Evolutionary conservation across 2,888 invertebrate species (phyloP).

Genomic region (Sussaba pulchella): DNA sequence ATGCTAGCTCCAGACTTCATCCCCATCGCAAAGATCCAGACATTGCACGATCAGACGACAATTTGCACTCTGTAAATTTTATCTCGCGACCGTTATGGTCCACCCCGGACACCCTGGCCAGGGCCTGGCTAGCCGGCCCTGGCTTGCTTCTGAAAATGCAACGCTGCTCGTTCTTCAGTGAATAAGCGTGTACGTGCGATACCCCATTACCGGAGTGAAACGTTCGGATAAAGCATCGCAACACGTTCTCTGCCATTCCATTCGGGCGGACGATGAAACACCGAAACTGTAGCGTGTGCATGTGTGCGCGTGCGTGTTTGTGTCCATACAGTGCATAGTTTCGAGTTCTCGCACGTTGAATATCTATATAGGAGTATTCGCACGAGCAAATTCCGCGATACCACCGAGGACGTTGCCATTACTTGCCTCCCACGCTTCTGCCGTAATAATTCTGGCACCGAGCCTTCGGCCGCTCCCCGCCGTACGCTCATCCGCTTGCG

Average conservation of each 20-base stretch:
- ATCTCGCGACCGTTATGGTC: constrained; percentile 44
- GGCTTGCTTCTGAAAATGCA: constrained; percentile 1
- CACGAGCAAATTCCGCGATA: constrained; percentile 54
- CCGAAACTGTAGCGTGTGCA: not conserved
- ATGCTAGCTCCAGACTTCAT: constrained; percentile 28
- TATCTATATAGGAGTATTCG: constrained; percentile 15
- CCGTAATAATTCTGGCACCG: constrained; percentile 64
- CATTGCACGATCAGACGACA: constrained; percentile 45
- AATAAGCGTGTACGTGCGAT: not conserved
- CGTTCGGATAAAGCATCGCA: constrained; percentile 35
- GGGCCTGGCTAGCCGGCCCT: too few relatives aligned
- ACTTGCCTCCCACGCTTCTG: constrained; percentile 46
- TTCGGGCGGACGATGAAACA: constrained; percentile 32
- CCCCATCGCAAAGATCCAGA: constrained; percentile 37
- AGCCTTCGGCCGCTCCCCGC: constrained; percentile 51
- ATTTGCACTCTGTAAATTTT: constrained; percentile 70
- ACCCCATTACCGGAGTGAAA: constrained; percentile 21
- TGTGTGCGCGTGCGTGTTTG: not conserved
- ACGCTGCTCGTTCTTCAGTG: constrained; percentile 1
- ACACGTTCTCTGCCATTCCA: constrained; percentile 39
- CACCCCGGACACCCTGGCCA: too few relatives aligned
- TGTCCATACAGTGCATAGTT: constrained; percentile 3
- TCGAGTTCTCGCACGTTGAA: constrained; percentile 16
- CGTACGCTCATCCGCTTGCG: constrained; percentile 28
- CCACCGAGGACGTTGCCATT: constrained; percentile 60